A percentile compares a stretch with the other conserved stretches of the same genome.
Conservation (phyloP, 2,797 vertebrate species). For the Linurgus olivaceus region DNA sequence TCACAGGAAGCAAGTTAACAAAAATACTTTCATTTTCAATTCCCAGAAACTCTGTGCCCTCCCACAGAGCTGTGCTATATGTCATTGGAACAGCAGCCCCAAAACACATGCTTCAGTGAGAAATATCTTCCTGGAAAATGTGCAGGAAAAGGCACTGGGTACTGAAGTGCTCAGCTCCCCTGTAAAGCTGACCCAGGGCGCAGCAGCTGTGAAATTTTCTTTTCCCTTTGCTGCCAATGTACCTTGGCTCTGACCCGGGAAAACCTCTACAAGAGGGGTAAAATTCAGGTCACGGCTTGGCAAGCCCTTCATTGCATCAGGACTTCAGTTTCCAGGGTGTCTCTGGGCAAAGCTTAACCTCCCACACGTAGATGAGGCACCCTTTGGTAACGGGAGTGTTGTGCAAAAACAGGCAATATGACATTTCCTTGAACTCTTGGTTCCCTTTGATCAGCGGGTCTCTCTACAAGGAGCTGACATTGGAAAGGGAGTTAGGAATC, state of each 20-base stretch:
- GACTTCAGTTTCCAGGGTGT: background rate
- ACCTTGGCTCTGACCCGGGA: background rate
- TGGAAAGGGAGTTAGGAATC: background rate
- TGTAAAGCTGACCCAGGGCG: background rate
- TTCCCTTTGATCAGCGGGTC: background rate
- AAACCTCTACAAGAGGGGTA: background rate
- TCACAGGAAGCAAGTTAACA: background rate
- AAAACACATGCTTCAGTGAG: background rate
- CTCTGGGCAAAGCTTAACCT: background rate
- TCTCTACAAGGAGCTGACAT: background rate
- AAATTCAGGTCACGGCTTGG: background rate
- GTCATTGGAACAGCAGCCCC: background rate
- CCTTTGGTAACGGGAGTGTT: accelerated
- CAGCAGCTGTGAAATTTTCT: background rate
- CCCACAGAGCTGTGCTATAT: background rate
- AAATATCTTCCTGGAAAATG: background rate
- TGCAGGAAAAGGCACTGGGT: background rate
- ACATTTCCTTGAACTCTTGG: background rate
- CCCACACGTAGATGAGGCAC: background rate
- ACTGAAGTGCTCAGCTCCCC: background rate
- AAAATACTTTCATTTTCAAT: background rate
- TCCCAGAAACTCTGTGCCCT: background rate
- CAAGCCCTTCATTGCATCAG: background rate
- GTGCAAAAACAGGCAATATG: background rate
- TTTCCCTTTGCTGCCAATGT: background rate